These are phyloP conservation scores for Digitonthophagus gazella DNA, from an alignment of 2,888 invertebrate species.

Conservation along the genomic window DNA sequence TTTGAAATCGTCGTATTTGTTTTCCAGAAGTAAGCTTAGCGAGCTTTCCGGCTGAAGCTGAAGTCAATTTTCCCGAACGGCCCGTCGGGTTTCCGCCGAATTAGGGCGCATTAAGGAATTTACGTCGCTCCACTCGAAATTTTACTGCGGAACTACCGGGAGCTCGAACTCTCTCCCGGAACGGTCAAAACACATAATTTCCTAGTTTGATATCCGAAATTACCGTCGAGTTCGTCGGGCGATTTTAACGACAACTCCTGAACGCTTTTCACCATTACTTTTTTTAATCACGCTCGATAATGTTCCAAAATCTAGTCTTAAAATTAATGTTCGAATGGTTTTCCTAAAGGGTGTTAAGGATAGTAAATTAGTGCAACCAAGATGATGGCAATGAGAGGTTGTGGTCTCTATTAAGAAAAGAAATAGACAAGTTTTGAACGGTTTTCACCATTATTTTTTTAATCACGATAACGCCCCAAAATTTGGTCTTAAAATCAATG, in stretches of 20 bases:
- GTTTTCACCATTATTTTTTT: no score
- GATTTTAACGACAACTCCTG: not conserved
- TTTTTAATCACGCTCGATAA: no score
- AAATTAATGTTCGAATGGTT: no score
- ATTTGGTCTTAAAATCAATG: no score
- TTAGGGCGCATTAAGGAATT: not conserved
- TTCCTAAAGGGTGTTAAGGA: not conserved
- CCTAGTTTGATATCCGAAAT: not conserved
- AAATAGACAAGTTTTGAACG: no score
- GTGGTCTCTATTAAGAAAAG: slow-evolving; percentile 35
- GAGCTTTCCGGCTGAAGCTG: not conserved
- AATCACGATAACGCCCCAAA: no score
- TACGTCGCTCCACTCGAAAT: not conserved
- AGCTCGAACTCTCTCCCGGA: not conserved
- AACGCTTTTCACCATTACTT: no score
- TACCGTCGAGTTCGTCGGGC: not conserved
- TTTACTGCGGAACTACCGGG: not conserved
- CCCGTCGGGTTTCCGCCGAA: not conserved
- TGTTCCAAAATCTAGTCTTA: no score
- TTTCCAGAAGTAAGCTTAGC: no score
- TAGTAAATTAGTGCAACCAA: not conserved
- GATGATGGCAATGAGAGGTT: slow-evolving; percentile 2
- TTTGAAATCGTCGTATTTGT: no score
- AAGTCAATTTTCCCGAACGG: not conserved
- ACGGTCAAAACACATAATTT: not conserved